Evolutionary conservation across 1,140 invertebrate genomes (phyloP), one percentile per base, ranked within the genome.

Genomic region (Harpegnathos saltator): DNA sequence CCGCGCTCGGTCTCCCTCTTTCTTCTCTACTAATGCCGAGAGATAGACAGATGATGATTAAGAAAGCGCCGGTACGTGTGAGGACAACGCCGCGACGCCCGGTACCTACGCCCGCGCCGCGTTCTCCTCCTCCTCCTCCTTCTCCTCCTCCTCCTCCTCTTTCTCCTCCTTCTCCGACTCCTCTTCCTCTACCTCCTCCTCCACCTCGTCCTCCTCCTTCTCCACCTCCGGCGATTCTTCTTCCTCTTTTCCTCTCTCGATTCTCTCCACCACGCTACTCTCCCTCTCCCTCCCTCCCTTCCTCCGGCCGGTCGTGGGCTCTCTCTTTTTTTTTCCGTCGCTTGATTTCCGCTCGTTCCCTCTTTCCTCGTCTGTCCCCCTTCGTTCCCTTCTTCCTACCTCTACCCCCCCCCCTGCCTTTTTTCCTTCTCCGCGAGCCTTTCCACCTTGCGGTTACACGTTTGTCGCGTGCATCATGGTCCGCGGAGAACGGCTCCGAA

Each of bases 1-100:
- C 29, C 69, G 26, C 68, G 26, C 68, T 38, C 62, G 62, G 29
- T 75, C 61, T 69, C 74, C 65, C 81, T 80, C 78, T 73, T 86
- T 89, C 82, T 87, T 86, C 74, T 85, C 82, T 84, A 71, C 85
- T 92, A 92, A 93, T 92, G 90, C 90, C 91, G 89, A 87, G 92
- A 93, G 93, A 94, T 94, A 93, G 93, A 94, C 93, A 92, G 93
- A 94, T 93, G 93, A 94, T 94, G 94, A 94, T 94, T 94, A 94
- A 94, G 93, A 94, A 94, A 94, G 91, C 93, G 91, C 84, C 82
- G 85, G 89, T 92, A 93, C 88, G 88, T 84, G 85, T 87, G 89
- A 89, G 83, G 83, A 87, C 86, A 87, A 84, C 87, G 86, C 85
- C 82, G 90, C 91, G 92, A 92, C 91, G 92, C 89, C 88, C 54